A percentile compares a stretch with the other conserved stretches of the same genome.
Conservation (phyloP, 2,797 vertebrate genomes). For the Buceros bicornis region DNA sequence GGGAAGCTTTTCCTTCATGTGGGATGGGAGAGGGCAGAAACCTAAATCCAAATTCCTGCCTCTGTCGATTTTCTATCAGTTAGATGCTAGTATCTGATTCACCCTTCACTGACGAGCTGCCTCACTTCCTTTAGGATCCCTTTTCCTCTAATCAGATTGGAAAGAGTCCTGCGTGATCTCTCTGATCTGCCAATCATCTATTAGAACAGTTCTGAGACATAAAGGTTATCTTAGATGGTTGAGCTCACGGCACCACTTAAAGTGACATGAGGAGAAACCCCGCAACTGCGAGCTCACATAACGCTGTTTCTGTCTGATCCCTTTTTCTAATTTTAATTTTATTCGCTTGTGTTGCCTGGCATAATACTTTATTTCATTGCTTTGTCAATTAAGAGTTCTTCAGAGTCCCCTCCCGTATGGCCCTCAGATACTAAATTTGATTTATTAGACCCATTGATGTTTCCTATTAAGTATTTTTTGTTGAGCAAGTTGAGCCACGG, state of each 20-base stretch:
- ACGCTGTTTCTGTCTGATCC: not conserved
- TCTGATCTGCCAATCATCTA: not conserved
- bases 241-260: not conserved
- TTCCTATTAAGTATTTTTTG: conserved; percentile 1
- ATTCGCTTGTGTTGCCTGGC: not conserved
- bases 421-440: not conserved
- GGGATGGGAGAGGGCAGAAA: not conserved
- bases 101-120: not conserved
- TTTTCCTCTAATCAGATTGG: conserved; percentile 26
- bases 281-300: not conserved
- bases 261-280: not conserved
- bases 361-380: not conserved
- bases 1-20: conserved; percentile 6
- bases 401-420: not conserved
- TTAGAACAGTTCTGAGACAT: not conserved
- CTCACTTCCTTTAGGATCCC: conserved; percentile 7
- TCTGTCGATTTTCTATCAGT: not conserved
- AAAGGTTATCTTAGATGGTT: not conserved
- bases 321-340: not conserved
- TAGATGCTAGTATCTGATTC: not conserved
- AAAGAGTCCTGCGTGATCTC: not conserved
- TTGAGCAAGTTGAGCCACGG: not conserved
- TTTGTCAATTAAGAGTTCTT: not conserved
- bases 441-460: not conserved
- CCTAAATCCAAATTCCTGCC: not conserved